Percentiles rank a stretch among this genome's conserved stretches.
phyloP scores from a whole-genome alignment of 2,888 invertebrate species.

The Deroplatys truncata region DNA sequence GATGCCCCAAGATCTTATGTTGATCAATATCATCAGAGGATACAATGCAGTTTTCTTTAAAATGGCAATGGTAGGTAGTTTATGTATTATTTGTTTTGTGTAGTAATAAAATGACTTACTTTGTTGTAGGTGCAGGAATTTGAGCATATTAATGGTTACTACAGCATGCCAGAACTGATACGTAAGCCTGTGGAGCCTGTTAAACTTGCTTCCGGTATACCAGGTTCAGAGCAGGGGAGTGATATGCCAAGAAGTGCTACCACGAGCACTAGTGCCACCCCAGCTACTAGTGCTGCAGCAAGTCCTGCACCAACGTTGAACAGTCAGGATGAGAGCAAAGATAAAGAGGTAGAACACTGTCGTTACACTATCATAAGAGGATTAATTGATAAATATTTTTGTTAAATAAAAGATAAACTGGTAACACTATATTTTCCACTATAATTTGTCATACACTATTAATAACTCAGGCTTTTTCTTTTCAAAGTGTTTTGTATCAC shows the following conservation, averaged over 20 bases:
- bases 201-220: constrained; percentile 40
- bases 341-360: constrained; percentile 33
- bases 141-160: constrained; percentile 95
- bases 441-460: not conserved
- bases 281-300: constrained; percentile 54
- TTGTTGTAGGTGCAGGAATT: constrained; percentile 83
- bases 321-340: constrained; percentile 38
- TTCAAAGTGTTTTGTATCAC: too few species aligned
- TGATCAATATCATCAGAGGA: too few species aligned
- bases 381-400: not conserved
- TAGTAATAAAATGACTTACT: not conserved
- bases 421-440: too few species aligned
- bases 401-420: not conserved
- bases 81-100: too few species aligned
- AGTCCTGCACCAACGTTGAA: constrained; percentile 63
- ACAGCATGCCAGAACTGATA: constrained; percentile 92
- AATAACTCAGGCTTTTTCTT: not conserved
- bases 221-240: constrained; percentile 1
- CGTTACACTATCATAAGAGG: constrained; percentile 35
- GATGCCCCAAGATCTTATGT: too few species aligned
- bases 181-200: constrained; percentile 75
- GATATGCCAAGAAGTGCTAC: constrained; percentile 51
- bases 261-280: constrained; percentile 44
- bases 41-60: too few species aligned
- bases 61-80: too few species aligned